Conservation (phyloP, 2,113 vertebrate species). For the Hucho hucho region DNA sequence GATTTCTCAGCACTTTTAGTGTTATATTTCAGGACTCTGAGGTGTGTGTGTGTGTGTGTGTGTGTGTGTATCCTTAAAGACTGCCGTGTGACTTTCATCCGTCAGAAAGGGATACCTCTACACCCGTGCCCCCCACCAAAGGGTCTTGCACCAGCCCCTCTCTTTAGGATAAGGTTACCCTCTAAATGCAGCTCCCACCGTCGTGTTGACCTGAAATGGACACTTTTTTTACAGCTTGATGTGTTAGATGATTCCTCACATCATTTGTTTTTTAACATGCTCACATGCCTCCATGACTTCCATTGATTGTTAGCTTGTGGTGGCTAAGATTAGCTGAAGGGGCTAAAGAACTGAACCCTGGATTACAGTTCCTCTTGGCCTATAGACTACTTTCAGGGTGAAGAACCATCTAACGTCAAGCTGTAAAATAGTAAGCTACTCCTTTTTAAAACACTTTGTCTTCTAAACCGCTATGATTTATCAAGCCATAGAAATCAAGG, state of each 20-base stretch:
- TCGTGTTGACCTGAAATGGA: conserved; percentile 61
- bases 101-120: conserved; percentile 57
- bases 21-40: neutral
- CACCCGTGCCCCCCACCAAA: conserved; percentile 56
- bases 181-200: conserved; percentile 54
- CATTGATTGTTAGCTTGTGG: too few relatives aligned
- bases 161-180: conserved; percentile 58
- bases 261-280: too few relatives aligned
- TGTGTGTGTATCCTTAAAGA: conserved; percentile 40
- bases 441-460: conserved; percentile 11
- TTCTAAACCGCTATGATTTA: conserved; percentile 46
- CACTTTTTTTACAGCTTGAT: conserved; percentile 15
- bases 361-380: too few relatives aligned
- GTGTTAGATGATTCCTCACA: too few relatives aligned
- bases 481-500: conserved; percentile 24
- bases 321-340: too few relatives aligned
- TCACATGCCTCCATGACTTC: too few relatives aligned
- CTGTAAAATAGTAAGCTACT: too few relatives aligned
- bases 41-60: conserved; percentile 26
- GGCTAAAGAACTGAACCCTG: too few relatives aligned
- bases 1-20: neutral
- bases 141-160: conserved; percentile 27
- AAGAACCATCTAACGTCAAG: too few relatives aligned
- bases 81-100: conserved; percentile 63
- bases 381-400: too few relatives aligned